Evolutionary conservation across 2,113 vertebrate species (phyloP), one percentile per base, ranked within the genome.

Genomic region (Ictalurus punctatus): DNA sequence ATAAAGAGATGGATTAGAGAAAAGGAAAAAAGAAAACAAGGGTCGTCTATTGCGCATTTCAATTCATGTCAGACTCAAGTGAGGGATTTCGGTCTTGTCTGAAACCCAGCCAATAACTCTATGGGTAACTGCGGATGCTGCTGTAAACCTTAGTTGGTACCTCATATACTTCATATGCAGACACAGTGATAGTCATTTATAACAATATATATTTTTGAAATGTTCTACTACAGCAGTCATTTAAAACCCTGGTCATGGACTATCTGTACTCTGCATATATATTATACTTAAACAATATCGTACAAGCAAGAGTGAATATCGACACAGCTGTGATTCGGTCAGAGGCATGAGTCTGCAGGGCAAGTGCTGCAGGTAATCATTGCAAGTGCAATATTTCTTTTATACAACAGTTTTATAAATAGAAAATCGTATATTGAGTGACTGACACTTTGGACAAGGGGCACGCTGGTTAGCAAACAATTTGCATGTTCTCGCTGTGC

Each of bases 1-100:
- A 37, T 69, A 87, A 63, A 81, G 58, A 27, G 78, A 56, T 69
- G 56, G 59, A 74, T 52, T 74, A 78, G 37, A 61, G 56, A 54
- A 67, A 34, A 34, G 27, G 30, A 19, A 7, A 5, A 1, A 48
- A 30, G 3, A 14, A 10, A 69, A 82, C 6, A 8, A 40, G 54
- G n/a, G 65, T 83, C 27, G 25, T 21, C 27, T 37, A 37, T 25
- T 81, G 30, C 40, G 30, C 67, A 56, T 83, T 69, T 84, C 2
- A 74, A n/a, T 58, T 54, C 19, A 23, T 56, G 76, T 30, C 1
- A 56, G 17, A 52, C 21, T 76, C 17, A 59, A 67, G 79, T 69
- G 30, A 71, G 44, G 76, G 44, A 74, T 83, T 83, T 88, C 14
- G 30, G 27, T 21, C 44, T 61, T 44, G n/a, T 63, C 73, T 34